Evolutionary conservation across 2,797 vertebrate genomes (phyloP), one percentile per base, ranked within the genome.

Genomic region (Lindbergichthys nudifrons): DNA sequence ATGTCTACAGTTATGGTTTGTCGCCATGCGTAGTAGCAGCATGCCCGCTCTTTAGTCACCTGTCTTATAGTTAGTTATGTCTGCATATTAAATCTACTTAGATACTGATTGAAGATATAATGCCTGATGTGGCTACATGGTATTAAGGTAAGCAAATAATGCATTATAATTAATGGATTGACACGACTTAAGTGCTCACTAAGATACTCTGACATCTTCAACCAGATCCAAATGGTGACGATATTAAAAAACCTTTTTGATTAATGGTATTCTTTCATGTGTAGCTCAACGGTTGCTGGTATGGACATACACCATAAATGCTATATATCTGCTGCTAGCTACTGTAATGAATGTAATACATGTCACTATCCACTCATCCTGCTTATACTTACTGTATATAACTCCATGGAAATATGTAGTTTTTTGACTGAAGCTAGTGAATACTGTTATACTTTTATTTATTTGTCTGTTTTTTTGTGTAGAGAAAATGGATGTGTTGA

Each of bases 251-350:
- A 32, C 9, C 2, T 43, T 36, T 6, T 43, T 70, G 62, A 81
- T 65, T 19, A 81, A 77, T 75, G 3, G 1, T 26, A 2, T 42
- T 81, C 4, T 52, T 43, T 30, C 32, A 51, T 76, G 78, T 69
- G 53, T 60, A 74, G 26, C 54, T 63, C 52, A 75, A 51, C 64
- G 68, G 65, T 43, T 79, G 75, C 61, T 71, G 19, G 9, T 68
- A 36, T 39, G 18, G 52, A 65, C 23, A 14, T 6, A 46, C 15
- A 51, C 15, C 46, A 63, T 8, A 36, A 39, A 7, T n/a, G 14
- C 52, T 41, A 30, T 14, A 69, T 61, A 61, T 13, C 21, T 1
- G 18, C 45, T 42, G 46, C 57, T 13, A 13, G 18, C 30, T 15
- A n/a, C n/a, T n/a, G n/a, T n/a, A 48, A 57, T 63, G 41, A 58